These are phyloP conservation scores for Idaea straminata DNA, from an alignment of 2,888 invertebrate species.

Conservation along the genomic window DNA sequence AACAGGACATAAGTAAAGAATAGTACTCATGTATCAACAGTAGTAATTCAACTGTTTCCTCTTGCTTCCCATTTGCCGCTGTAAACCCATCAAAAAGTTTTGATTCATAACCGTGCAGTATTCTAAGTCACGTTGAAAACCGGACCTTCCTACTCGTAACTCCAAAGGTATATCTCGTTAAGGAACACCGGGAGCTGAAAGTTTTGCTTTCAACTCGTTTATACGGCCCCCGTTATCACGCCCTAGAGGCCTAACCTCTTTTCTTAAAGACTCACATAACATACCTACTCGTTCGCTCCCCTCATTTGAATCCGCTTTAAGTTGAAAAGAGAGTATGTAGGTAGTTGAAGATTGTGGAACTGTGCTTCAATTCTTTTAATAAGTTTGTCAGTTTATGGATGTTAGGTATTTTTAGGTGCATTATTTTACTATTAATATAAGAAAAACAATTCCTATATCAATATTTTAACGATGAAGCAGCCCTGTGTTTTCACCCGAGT, in stretches of 20 bases:
- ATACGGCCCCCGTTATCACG: conserved; percentile 50
- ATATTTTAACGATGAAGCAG: too few relatives aligned
- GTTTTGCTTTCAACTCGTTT: conserved; percentile 61
- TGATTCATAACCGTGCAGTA: conserved; percentile 25
- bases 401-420: background rate
- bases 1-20: too few relatives aligned
- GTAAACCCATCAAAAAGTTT: conserved; percentile 30
- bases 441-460: too few relatives aligned
- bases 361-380: background rate
- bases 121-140: conserved; percentile 31
- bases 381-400: background rate
- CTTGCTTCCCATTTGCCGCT: conserved; percentile 25
- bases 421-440: background rate
- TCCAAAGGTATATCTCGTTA: conserved; percentile 49
- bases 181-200: conserved; percentile 48
- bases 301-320: background rate
- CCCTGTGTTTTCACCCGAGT: too few relatives aligned
- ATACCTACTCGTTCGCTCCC: background rate
- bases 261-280: conserved; percentile 35
- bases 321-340: background rate
- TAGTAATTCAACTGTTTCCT: conserved; percentile 13
- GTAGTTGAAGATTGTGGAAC: background rate
- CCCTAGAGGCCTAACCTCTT: conserved; percentile 61
- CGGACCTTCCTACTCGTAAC: conserved; percentile 25
- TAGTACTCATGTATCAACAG: background rate